phyloP scores from a whole-genome alignment of 2,888 invertebrate genomes.

The Steinernema hermaphroditum region DNA sequence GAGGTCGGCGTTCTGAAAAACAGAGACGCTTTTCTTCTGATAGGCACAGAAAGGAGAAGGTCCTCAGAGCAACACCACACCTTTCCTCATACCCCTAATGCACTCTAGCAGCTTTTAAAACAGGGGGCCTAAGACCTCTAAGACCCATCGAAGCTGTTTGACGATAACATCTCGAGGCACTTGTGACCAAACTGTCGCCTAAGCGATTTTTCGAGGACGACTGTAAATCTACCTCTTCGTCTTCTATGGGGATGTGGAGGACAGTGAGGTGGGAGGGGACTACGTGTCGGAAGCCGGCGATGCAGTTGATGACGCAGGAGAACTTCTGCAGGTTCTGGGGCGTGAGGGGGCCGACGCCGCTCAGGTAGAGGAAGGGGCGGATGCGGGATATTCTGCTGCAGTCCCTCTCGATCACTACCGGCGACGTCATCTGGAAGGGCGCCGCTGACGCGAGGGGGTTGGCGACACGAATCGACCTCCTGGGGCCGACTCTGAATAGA shows the following conservation, averaged over 20 bases:
- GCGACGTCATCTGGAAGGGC: constrained; percentile 47
- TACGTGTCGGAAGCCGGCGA: constrained; percentile 52
- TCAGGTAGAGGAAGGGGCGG: constrained; percentile 52
- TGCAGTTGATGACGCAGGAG: constrained; percentile 53
- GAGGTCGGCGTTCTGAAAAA: constrained; percentile 40
- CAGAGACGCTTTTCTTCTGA: too few species aligned
- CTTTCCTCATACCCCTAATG: not conserved
- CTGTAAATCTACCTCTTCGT: constrained; percentile 49
- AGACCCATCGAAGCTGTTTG: too few species aligned
- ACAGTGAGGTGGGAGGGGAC: constrained; percentile 40
- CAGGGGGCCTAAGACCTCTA: too few species aligned
- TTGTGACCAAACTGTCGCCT: constrained; percentile 23
- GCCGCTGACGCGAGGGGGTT: too few species aligned
- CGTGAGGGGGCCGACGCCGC: constrained; percentile 41
- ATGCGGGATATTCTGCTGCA: constrained; percentile 50
- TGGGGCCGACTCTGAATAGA: too few species aligned
- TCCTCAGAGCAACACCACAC: not conserved
- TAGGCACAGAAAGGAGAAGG: not conserved
- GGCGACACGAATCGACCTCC: too few species aligned
- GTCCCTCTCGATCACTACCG: constrained; percentile 52
- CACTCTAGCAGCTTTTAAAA: too few species aligned
- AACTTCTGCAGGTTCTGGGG: constrained; percentile 49
- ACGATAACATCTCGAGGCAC: too few species aligned
- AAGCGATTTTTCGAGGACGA: too few species aligned
- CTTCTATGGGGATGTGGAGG: constrained; percentile 50